Base-by-base conservation (phyloP, 2,797 vertebrate genomes). In the Sebastes hubbsi region DNA sequence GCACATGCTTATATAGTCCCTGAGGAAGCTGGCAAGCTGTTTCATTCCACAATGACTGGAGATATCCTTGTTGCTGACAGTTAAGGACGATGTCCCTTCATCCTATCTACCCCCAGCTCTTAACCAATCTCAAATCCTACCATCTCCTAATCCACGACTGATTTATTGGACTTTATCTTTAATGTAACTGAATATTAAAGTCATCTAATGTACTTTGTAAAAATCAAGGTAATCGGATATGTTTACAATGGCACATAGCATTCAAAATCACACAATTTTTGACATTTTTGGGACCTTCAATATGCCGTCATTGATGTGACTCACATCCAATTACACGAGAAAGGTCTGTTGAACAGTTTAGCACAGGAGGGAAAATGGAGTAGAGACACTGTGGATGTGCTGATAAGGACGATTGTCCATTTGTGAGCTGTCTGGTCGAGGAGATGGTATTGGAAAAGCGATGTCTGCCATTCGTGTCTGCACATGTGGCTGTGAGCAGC, bases 61-160 rank as follows among this genome's bases (percentile, higher is more conserved):
- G 94, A 95, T 95, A 92, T 91, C 96, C 96, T 96, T 96, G 94
- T 87, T 85, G 89, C 88, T 96, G 95, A 95, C 94, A 95, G 95
- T 75, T 92, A 94, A 96, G 95, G 96, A 92, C 91, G 42, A 89
- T 72, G 25, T 52, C 56, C 56, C 3, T 12, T 0, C 52, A 5
- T 65, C 16, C 49, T 52, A 11, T 49, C 73, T 64, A 70, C 61
- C 67, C 46, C 64, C 72, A 71, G 42, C 46, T 46, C 59, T 61
- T 34, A 25, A 9, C 54, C 34, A 20, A 3, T 42, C 64, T 76
- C 61, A 24, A 46, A 1, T 52, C 62, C 8, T 14, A 18, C 36
- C 29, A 63, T 78, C 13, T 63, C 56, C 24, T 46, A 46, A 72
- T 72, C 65, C 32, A 59, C n/a, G 16, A 25, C 32, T 6, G 66